These are phyloP conservation scores for Drosophila aldrichi DNA, from an alignment of 2,888 invertebrate species.

Conservation along the genomic window DNA sequence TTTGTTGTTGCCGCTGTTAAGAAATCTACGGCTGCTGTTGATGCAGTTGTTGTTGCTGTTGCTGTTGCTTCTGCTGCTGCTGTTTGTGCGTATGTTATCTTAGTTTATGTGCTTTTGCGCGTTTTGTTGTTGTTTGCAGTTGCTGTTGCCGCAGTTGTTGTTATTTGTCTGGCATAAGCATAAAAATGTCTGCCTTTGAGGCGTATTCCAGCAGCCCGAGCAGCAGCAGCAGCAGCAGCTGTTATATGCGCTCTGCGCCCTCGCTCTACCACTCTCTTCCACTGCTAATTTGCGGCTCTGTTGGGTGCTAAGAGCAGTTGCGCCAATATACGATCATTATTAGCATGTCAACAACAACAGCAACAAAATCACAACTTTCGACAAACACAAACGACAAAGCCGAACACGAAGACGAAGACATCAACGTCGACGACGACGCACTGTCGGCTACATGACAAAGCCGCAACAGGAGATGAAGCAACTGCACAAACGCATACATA, in stretches of 20 bases:
- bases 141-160: slow-evolving; percentile 58
- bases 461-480: slow-evolving; percentile 38
- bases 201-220: slow-evolving; percentile 51
- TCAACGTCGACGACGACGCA: slow-evolving; percentile 13
- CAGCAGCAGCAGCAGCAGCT: slow-evolving; percentile 20
- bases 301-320: slow-evolving; percentile 59
- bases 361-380: slow-evolving; percentile 75
- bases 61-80: slow-evolving; percentile 43
- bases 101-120: slow-evolving; percentile 69
- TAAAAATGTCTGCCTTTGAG: slow-evolving; percentile 62
- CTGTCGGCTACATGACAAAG: slow-evolving; percentile 64
- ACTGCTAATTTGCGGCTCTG: slow-evolving; percentile 68
- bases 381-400: slow-evolving; percentile 51
- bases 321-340: slow-evolving; percentile 75
- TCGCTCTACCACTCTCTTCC: slow-evolving; percentile 2
- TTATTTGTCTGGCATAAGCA: slow-evolving; percentile 75
- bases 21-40: slow-evolving; percentile 58
- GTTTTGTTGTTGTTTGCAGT: slow-evolving; percentile 65
- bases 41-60: slow-evolving; percentile 36
- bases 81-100: slow-evolving; percentile 63
- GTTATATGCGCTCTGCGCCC: slow-evolving; percentile 14
- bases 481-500: slow-evolving; percentile 51
- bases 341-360: slow-evolving; percentile 71
- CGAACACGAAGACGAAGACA: slow-evolving; percentile 7
- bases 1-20: slow-evolving; percentile 74